Evolutionary conservation across 1,140 invertebrate species (phyloP), one percentile per base, ranked within the genome.

Genomic region (Belonocnema kinseyi): DNA sequence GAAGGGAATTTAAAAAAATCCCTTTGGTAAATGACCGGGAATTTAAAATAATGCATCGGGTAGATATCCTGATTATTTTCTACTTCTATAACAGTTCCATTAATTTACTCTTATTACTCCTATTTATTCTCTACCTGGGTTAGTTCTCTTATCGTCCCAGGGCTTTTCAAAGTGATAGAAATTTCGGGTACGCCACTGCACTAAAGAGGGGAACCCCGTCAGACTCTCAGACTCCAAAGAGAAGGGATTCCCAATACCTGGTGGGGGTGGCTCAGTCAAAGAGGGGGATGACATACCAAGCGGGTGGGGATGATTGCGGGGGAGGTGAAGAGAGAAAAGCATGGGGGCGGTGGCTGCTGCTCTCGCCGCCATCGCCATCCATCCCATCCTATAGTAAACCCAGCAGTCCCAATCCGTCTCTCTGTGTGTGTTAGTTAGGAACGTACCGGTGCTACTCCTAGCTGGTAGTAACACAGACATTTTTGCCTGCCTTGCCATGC

Each of bases 291-390:
- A 40, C 71, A 61, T 21, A 1, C 50, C 19, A 16, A 50, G 53
- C 61, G 40, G 17, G 26, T 16, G 21, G 52, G 72, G 46, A 56
- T 14, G 26, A 76, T 74, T 66, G 58, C 33, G 78, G 77, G 75
- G 74, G 76, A 73, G 71, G 71, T 71, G 61, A 77, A 72, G 76
- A 61, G 61, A 79, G 75, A 73, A 81, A 83, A 78, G 73, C 79
- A 89, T 86, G 89, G 89, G 89, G 89, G 89, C 89, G 90, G 89
- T 90, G 89, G 89, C 90, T 90, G 85, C 78, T 58, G 85, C 86
- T 83, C 71, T 77, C 74, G 81, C 80, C 80, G 89, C 89, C 89
- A 90, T 90, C 88, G 88, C 84, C 88, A 83, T 85, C 84, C 81
- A 81, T 85, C 82, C 86, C 85, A 86, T 88, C 87, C 88, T 89